Percentiles rank a stretch among this genome's conserved stretches.
Conservation (phyloP, 1,140 invertebrate genomes). For the Propsilocerus akamusi region DNA sequence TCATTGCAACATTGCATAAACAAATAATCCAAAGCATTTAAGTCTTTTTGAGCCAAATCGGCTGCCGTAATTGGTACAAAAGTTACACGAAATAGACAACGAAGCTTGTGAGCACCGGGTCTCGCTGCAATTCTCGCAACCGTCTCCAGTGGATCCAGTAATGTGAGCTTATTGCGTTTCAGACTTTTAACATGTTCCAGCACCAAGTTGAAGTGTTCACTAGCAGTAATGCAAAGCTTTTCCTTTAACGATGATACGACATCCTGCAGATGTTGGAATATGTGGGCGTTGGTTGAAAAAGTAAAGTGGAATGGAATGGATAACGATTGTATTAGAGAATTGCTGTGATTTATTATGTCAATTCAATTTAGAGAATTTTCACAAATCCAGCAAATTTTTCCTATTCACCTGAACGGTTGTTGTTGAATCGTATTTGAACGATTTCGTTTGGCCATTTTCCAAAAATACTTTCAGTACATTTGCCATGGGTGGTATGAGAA, state of each 20-base stretch:
- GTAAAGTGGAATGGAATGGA: neutral
- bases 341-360: neutral
- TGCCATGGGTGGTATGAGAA: conserved; percentile 72
- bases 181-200: conserved; percentile 79
- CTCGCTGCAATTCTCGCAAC: conserved; percentile 70
- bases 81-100: conserved; percentile 72
- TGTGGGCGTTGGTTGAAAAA: neutral
- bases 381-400: neutral
- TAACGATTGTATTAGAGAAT: neutral
- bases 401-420: conserved; percentile 45
- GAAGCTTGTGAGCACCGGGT: conserved; percentile 70
- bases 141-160: conserved; percentile 66
- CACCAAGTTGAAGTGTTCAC: conserved; percentile 72
- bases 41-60: conserved; percentile 60
- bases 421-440: conserved; percentile 85
- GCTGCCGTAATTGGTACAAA: conserved; percentile 75
- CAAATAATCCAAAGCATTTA: conserved; percentile 74
- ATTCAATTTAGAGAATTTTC: neutral
- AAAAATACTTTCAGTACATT: conserved; percentile 86
- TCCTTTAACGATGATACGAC: conserved; percentile 68
- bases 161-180: conserved; percentile 61
- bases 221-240: conserved; percentile 62
- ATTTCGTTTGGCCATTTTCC: conserved; percentile 89
- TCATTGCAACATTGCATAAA: conserved; percentile 86
- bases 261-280: conserved; percentile 32